These are phyloP conservation scores for Panthera tigris DNA, from an alignment of 2,113 vertebrate species.

Conservation along the genomic window DNA sequence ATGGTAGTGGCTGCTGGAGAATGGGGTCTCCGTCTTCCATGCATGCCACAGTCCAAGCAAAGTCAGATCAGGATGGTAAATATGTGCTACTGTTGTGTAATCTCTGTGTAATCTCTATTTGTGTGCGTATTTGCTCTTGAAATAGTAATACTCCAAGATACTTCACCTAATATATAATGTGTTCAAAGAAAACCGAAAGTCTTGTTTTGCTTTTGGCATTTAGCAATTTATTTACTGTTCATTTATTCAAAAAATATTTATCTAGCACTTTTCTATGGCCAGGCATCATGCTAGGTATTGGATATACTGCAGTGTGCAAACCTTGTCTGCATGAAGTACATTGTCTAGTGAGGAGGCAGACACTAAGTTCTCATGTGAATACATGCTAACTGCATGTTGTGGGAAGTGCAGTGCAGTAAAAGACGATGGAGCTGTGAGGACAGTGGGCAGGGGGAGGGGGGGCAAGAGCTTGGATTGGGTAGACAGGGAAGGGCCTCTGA, in stretches of 20 bases:
- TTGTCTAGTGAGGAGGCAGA: not conserved
- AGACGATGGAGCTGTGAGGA: not conserved
- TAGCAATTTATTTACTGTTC: conserved; percentile 47
- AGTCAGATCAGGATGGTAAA: not conserved
- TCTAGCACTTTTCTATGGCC: not conserved
- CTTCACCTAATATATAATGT: conserved; percentile 18
- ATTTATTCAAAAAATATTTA: conserved; percentile 55
- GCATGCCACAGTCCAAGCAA: not conserved
- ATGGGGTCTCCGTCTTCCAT: not conserved
- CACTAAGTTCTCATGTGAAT: not conserved
- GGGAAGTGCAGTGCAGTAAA: not conserved
- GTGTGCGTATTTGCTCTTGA: conserved; percentile 36
- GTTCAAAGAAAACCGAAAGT: not conserved
- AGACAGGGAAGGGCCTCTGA: not conserved
- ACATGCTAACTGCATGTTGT: not conserved
- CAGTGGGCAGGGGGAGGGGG: rapidly evolving
- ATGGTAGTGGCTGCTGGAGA: not conserved
- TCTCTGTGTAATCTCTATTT: not conserved
- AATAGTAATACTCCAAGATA: conserved; percentile 28
- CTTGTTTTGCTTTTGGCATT: not conserved
- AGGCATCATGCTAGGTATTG: not conserved
- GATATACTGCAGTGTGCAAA: not conserved
- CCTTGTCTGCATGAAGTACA: not conserved
- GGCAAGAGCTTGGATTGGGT: no score
- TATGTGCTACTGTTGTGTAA: not conserved